Evolutionary conservation across 2,888 invertebrate genomes (phyloP), one percentile per base, ranked within the genome.

Genomic region (Sesamia inferens): DNA sequence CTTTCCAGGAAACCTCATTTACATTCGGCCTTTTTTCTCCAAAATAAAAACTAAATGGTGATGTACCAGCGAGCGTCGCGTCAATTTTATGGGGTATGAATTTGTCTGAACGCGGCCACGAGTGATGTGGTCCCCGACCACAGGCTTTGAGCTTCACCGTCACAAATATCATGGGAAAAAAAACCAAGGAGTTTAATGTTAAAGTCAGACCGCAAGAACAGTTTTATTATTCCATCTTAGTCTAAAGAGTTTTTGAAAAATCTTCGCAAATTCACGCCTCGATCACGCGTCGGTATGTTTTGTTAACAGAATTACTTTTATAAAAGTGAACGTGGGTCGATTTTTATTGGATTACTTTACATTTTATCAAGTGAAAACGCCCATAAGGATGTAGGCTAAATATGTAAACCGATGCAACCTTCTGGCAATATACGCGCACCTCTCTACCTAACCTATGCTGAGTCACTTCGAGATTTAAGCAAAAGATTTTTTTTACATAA

Each of bases 71-170:
- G 65, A 55, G 66, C 78, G 81, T 73, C 85, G 86, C 86, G 83
- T 79, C 87, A 83, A 78, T 89, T 93, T 94, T 93, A 92, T 91
- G 90, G 89, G 88, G 90, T 92, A 92, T 91, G 92, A 92, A 92
- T 90, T 88, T 88, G 91, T 87, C 85, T 77, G 78, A 65, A n/a
- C 11, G 79, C 74, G 86, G 85, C 88, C 85, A 72, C 87, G 87
- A 84, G 79, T 90, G 91, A 88, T 92, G 93, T 88, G 93, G 93
- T 92, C 78, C 63, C 64, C 16, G 77, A 89, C 91, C 91, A 78
- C 90, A 90, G 47, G 58, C 82, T 78, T 80, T 76, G 84, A 79
- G 77, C 88, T 87, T 86, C 79, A 82, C 81, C 88, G 88, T 89
- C 90, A 86, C 90, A 91, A 91, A 92, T 89, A 92, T 91, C 90